These are phyloP conservation scores for human (Homo sapiens) DNA, from an alignment of 2,113 vertebrate species.

Conservation along the genomic window GRCh38 chr9:119397001-119397500, in stretches of 20 bases:
- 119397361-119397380: conserved; percentile 1
- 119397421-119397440: neutral
- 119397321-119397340: neutral
- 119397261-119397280: neutral
- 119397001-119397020: neutral
- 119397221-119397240: neutral
- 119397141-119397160: neutral
- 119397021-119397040: neutral
- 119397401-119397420: neutral
- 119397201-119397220: neutral
- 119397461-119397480: too few relatives aligned
- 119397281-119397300: neutral
- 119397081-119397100: neutral
- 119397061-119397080: neutral
- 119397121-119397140: neutral
- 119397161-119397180: neutral
- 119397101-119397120: neutral
- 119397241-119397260: neutral
- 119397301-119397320: neutral
- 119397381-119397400: neutral
- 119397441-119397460: neutral
- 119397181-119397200: neutral
- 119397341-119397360: neutral
- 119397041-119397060: neutral
- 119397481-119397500: too few relatives aligned